Conservation (phyloP, 2,888 invertebrate species). For the Drosophila tripunctata region DNA sequence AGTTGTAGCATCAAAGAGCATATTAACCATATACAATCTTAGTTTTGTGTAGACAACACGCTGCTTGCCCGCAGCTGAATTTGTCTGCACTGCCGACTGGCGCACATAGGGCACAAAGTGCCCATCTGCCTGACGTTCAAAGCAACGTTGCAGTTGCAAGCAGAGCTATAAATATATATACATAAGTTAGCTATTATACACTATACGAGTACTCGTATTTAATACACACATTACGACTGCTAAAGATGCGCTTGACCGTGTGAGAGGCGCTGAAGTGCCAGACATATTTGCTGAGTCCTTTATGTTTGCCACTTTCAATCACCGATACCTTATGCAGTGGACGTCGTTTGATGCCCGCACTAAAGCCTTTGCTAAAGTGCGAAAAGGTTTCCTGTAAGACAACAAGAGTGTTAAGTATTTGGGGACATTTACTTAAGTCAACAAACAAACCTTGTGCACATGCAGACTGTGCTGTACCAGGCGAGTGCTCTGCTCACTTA, state of each 20-base stretch:
- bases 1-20: constrained; percentile 82
- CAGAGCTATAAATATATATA: constrained; percentile 29
- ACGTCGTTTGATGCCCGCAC: constrained; percentile 87
- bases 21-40: constrained; percentile 68
- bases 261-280: constrained; percentile 90
- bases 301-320: constrained; percentile 87
- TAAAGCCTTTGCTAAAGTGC: constrained; percentile 89
- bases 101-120: constrained; percentile 67
- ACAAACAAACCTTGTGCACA: constrained; percentile 86
- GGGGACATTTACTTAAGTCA: no score
- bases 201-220: neutral
- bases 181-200: neutral
- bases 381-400: constrained; percentile 87
- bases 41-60: constrained; percentile 74
- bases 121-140: constrained; percentile 64
- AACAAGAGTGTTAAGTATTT: neutral
- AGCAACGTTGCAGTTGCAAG: constrained; percentile 68
- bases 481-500: constrained; percentile 19
- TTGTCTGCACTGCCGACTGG: constrained; percentile 4
- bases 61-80: constrained; percentile 47
- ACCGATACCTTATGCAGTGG: constrained; percentile 88
- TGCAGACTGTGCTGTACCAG: constrained; percentile 88
- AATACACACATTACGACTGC: constrained; percentile 83
- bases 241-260: constrained; percentile 90
- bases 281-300: constrained; percentile 88